phyloP scores from a whole-genome alignment of 2,888 invertebrate genomes.

The Pachymerium ferrugineum region DNA sequence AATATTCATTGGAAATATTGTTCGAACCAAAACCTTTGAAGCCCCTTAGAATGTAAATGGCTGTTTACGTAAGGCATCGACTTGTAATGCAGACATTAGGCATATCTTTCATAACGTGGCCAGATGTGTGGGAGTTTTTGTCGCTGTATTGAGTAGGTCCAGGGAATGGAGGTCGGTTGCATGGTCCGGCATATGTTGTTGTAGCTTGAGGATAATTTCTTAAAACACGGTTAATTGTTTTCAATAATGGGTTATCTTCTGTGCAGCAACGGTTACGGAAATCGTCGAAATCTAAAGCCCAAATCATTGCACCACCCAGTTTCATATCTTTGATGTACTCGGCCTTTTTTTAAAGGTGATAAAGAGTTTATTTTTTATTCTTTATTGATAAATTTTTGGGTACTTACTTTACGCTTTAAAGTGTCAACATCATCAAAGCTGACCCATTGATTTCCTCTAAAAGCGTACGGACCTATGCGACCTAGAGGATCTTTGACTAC shows the following conservation, averaged over 20 bases:
- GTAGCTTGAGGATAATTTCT: slow-evolving; percentile 35
- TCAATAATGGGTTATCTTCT: slow-evolving; percentile 70
- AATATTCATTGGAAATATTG: too few relatives aligned
- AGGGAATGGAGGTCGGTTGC: slow-evolving; percentile 8
- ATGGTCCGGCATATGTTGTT: slow-evolving; percentile 12
- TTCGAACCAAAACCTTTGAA: background rate
- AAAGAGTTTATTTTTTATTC: slow-evolving; percentile 33
- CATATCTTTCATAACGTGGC: background rate
- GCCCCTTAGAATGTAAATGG: background rate
- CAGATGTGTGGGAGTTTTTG: slow-evolving; percentile 3
- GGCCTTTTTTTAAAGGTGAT: too few relatives aligned
- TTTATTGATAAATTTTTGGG: background rate
- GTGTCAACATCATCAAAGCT: slow-evolving; percentile 84
- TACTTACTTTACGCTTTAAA: slow-evolving; percentile 62
- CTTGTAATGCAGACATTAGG: slow-evolving; percentile 36
- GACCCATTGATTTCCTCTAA: slow-evolving; percentile 79
- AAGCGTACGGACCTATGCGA: slow-evolving; percentile 66
- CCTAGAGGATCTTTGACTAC: slow-evolving; percentile 64
- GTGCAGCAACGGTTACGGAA: slow-evolving; percentile 74
- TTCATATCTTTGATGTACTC: slow-evolving; percentile 56
- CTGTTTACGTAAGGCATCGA: slow-evolving; percentile 32
- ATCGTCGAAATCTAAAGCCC: slow-evolving; percentile 74
- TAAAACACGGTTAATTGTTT: slow-evolving; percentile 69
- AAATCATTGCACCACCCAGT: slow-evolving; percentile 68
- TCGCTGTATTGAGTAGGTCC: background rate